A percentile compares a stretch with the other conserved stretches of the same genome.
Evolutionary conservation across 2,888 invertebrate species (phyloP).

Genomic region (Pegoplata infirma): DNA sequence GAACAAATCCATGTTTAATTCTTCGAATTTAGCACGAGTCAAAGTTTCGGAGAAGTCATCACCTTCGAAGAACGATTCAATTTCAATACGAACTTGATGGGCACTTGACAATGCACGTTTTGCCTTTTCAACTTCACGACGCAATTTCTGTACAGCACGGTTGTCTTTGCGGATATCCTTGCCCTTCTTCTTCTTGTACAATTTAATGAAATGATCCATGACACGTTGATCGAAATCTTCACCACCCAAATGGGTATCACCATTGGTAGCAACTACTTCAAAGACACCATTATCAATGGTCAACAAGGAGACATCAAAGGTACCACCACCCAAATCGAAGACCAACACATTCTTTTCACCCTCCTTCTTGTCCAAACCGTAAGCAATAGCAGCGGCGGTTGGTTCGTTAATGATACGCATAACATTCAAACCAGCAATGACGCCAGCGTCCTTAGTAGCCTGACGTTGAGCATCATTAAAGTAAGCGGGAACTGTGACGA

Average conservation of each 20-base stretch:
- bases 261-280: constrained; percentile 84
- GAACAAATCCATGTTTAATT: constrained; percentile 95
- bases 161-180: constrained; percentile 97
- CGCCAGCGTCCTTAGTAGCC: constrained; percentile 99
- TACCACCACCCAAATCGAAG: constrained; percentile 99
- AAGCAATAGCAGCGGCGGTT: constrained; percentile 97
- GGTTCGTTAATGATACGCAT: constrained; percentile 97
- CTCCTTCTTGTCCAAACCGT: constrained; percentile 97
- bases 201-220: constrained; percentile 99
- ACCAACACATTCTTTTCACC: constrained; percentile 99
- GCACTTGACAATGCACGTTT: constrained; percentile 94
- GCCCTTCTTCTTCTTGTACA: constrained; percentile 99
- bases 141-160: constrained; percentile 95
- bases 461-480: constrained; percentile 99
- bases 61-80: constrained; percentile 98
- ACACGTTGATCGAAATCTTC: constrained; percentile 99
- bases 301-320: constrained; percentile 98
- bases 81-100: constrained; percentile 98
- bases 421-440: constrained; percentile 84
- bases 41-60: constrained; percentile 99
- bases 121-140: constrained; percentile 98
- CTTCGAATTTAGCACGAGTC: constrained; percentile 99
- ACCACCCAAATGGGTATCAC: constrained; percentile 98
- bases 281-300: constrained; percentile 99
- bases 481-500: constrained; percentile 85